Evolutionary conservation across 2,888 invertebrate genomes (phyloP).

Genomic region (Rhyacophila evoluta): DNA sequence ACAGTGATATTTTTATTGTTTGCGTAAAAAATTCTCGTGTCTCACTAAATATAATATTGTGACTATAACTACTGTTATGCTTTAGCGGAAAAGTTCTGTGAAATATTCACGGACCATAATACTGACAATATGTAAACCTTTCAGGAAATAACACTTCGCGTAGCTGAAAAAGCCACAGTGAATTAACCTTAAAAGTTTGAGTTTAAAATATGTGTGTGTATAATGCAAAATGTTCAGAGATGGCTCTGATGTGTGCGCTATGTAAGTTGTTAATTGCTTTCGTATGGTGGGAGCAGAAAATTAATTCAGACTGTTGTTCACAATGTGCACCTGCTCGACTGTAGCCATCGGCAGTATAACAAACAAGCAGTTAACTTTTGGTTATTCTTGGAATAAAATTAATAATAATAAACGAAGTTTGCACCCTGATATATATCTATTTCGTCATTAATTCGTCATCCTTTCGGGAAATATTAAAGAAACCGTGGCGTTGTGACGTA

Average conservation of each 20-base stretch:
- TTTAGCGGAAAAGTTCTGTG: not conserved
- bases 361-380: not conserved
- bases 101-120: not conserved
- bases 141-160: not conserved
- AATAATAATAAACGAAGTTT: not conserved
- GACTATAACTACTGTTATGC: too few species aligned
- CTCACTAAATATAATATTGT: too few species aligned
- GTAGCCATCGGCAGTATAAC: not conserved
- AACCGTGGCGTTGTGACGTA: too few species aligned
- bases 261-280: slow-evolving; percentile 51
- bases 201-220: slow-evolving; percentile 33
- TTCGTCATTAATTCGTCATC: too few species aligned
- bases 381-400: not conserved
- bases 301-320: slow-evolving; percentile 37
- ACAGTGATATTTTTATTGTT: too few species aligned
- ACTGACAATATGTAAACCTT: not conserved
- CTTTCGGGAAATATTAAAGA: too few species aligned
- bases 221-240: slow-evolving; percentile 28
- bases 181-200: slow-evolving; percentile 42
- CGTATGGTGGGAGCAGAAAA: slow-evolving; percentile 40
- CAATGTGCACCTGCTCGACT: not conserved
- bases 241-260: slow-evolving; percentile 38
- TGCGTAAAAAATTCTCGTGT: too few species aligned
- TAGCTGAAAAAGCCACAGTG: slow-evolving; percentile 23
- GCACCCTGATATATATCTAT: too few species aligned